Evolutionary conservation across 2,888 invertebrate species (phyloP).

Genomic region (Ceratothoa steindachneri): DNA sequence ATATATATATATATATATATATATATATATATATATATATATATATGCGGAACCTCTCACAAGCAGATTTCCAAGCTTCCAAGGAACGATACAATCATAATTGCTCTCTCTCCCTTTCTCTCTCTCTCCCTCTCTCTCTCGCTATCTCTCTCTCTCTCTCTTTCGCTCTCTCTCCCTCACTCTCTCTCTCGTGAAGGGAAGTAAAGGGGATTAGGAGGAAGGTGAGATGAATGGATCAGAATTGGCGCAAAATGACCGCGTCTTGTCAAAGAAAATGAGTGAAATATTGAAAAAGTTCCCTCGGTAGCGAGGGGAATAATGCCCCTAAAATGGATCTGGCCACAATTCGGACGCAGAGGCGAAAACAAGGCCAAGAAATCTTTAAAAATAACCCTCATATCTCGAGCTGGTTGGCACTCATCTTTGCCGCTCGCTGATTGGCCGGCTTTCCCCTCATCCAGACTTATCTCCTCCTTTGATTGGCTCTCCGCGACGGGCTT

Average conservation of each 20-base stretch:
- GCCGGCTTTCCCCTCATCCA: not conserved
- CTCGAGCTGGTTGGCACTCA: conserved; percentile 1
- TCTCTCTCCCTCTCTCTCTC: not conserved
- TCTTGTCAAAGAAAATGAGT: no score
- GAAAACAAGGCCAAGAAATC: not conserved
- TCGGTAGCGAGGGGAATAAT: no score
- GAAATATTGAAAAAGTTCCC: no score
- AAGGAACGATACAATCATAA: not conserved
- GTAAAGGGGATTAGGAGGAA: not conserved
- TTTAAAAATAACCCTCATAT: not conserved
- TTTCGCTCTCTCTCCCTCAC: not conserved
- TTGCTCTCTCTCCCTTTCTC: not conserved
- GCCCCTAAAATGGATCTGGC: no score
- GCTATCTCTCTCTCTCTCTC: not conserved
- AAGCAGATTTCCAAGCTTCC: no score
- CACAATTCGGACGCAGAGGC: not conserved
- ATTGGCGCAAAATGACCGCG: no score
- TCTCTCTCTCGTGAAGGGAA: not conserved
- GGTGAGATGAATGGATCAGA: not conserved
- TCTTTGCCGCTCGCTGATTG: not conserved
- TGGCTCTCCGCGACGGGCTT: not conserved
- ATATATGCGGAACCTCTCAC: no score
- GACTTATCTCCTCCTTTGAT: not conserved
- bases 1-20: not conserved
- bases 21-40: not conserved